Evolutionary conservation across 1,140 invertebrate genomes (phyloP).

Genomic region (Cotesia vestalis): DNA sequence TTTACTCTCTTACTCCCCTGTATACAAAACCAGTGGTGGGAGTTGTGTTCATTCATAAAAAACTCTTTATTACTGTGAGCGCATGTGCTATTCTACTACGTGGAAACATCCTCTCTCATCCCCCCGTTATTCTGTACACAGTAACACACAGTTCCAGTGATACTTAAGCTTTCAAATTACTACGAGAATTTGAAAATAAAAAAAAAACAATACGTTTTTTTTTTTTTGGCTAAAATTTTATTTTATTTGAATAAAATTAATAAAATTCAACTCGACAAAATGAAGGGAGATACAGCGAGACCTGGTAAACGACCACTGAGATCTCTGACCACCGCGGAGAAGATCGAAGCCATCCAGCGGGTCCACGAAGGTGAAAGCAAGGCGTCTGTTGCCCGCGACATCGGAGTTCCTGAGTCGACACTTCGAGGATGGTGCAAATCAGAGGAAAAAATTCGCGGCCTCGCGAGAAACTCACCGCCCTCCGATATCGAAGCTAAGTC

Average conservation of each 20-base stretch:
- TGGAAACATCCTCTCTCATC: slow-evolving; percentile 23
- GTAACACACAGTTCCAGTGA: too few species aligned
- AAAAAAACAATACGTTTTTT: too few species aligned
- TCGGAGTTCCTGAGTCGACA: slow-evolving; percentile 84
- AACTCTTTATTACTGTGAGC: slow-evolving; percentile 65
- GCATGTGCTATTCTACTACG: slow-evolving; percentile 61
- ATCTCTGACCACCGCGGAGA: slow-evolving; percentile 76
- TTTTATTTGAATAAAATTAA: not conserved
- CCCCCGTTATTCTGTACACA: slow-evolving; percentile 1
- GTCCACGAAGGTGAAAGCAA: slow-evolving; percentile 85
- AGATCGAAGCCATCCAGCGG: slow-evolving; percentile 79
- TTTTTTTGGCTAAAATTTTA: too few species aligned
- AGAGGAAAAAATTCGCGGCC: slow-evolving; percentile 78
- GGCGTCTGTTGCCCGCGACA: slow-evolving; percentile 81
- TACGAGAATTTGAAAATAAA: too few species aligned
- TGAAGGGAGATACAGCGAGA: slow-evolving; percentile 48
- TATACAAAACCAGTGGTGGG: slow-evolving; percentile 41
- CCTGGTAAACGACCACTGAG: slow-evolving; percentile 76
- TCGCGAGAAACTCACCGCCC: slow-evolving; percentile 72
- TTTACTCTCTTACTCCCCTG: slow-evolving; percentile 18
- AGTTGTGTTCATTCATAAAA: slow-evolving; percentile 67
- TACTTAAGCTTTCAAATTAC: too few species aligned
- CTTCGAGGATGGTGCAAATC: slow-evolving; percentile 86
- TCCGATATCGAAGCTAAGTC: slow-evolving; percentile 67
- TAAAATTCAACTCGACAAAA: slow-evolving; percentile 5